These are phyloP conservation scores for Cyclopterus lumpus DNA, from an alignment of 2,797 vertebrate genomes.

Conservation along the genomic window DNA sequence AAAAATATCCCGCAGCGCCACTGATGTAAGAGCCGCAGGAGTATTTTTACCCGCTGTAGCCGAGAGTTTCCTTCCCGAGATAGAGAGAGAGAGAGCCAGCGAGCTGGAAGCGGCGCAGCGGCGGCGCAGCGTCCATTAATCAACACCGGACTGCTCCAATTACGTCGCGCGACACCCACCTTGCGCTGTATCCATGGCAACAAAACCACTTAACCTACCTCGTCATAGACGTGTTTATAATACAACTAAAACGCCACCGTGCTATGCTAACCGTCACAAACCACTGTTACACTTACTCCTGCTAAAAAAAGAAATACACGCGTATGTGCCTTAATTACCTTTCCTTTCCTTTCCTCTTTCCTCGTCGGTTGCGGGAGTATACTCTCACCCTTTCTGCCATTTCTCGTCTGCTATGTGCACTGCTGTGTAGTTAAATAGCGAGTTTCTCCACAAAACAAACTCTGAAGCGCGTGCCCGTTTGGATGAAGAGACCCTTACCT, in stretches of 20 bases:
- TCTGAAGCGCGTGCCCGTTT: conserved; percentile 8
- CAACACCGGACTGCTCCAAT: conserved; percentile 37
- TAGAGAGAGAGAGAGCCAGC: too few relatives aligned
- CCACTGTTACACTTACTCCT: too few relatives aligned
- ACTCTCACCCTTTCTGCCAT: not conserved
- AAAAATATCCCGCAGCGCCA: conserved; percentile 79
- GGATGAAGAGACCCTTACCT: conserved; percentile 62
- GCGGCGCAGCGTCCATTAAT: conserved; percentile 29
- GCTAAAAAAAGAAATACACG: too few relatives aligned
- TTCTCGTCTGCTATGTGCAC: conserved; percentile 13
- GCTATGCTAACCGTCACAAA: not conserved
- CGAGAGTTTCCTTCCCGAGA: conserved; percentile 63
- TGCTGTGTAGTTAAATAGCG: too few relatives aligned
- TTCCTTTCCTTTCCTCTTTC: not conserved
- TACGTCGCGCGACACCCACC: conserved; percentile 24
- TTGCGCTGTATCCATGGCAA: conserved; percentile 54
- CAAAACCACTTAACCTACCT: conserved; percentile 33
- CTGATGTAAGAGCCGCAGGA: conserved; percentile 74
- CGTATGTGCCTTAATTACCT: too few relatives aligned
- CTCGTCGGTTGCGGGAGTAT: not conserved
- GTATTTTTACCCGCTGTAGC: conserved; percentile 84
- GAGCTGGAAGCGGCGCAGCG: conserved; percentile 29
- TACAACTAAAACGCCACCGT: too few relatives aligned
- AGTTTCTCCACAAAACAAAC: too few relatives aligned
- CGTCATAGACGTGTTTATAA: not conserved